Percentiles rank a stretch among this genome's conserved stretches.
phyloP scores from a whole-genome alignment of 2,113 vertebrate genomes.

The Ancistrus triradiatus region DNA sequence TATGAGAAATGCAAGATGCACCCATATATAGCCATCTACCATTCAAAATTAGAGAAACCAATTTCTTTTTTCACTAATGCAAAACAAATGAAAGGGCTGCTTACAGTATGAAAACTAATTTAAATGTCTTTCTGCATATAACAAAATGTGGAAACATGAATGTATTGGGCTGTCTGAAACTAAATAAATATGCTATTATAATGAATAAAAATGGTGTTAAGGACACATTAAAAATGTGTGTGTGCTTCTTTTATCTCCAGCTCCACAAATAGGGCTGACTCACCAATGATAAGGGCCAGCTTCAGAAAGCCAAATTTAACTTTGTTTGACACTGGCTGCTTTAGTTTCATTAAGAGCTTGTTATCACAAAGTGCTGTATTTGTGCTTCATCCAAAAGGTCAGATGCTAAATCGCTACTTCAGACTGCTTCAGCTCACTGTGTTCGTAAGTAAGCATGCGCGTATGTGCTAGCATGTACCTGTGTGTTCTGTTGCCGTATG shows the following conservation, averaged over 20 bases:
- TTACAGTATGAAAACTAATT: no score
- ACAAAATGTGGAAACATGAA: no score
- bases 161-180: not conserved
- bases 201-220: not conserved
- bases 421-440: no score
- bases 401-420: not conserved
- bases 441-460: no score
- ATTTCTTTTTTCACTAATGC: not conserved
- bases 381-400: not conserved
- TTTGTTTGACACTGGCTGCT: conserved; percentile 10
- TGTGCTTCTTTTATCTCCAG: not conserved
- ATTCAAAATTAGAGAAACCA: no score
- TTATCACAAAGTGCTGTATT: not conserved
- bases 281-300: not conserved
- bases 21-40: no score
- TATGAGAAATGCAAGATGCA: no score
- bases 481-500: conserved; percentile 81
- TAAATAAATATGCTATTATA: not conserved
- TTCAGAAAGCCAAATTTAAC: not conserved
- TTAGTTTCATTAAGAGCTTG: not conserved
- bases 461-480: conserved; percentile 56
- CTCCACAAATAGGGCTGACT: not conserved
- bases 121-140: no score
- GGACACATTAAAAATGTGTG: not conserved
- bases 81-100: not conserved